Evolutionary conservation across 1,140 invertebrate species (phyloP).

Genomic region (Macrobrachium rosenbergii): DNA sequence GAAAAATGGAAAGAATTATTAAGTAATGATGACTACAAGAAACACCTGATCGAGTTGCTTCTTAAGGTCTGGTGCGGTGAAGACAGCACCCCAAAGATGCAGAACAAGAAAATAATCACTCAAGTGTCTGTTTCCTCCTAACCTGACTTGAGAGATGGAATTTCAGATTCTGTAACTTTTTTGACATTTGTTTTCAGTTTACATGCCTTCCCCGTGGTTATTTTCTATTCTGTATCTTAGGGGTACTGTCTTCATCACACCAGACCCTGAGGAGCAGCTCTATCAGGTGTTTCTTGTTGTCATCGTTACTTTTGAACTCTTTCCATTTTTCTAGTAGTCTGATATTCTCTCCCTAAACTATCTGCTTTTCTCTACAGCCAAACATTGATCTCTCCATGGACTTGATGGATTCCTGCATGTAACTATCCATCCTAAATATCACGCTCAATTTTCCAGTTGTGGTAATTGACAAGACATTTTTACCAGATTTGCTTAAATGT

Average conservation of each 20-base stretch:
- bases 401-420: background rate
- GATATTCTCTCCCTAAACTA: background rate
- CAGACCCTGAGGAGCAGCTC: background rate
- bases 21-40: too few relatives aligned
- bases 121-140: conserved; percentile 16
- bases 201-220: background rate
- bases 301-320: background rate
- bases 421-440: conserved; percentile 12
- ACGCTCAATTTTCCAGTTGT: background rate
- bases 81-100: too few relatives aligned
- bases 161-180: background rate
- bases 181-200: background rate
- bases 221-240: background rate
- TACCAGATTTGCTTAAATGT: background rate
- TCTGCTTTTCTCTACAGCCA: background rate
- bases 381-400: conserved; percentile 4
- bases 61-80: too few relatives aligned
- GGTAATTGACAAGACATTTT: too few relatives aligned
- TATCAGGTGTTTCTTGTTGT: too few relatives aligned
- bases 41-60: too few relatives aligned
- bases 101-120: too few relatives aligned
- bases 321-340: conserved; percentile 20
- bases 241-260: background rate
- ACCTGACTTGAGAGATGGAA: too few relatives aligned
- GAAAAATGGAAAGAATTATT: too few relatives aligned